Evolutionary conservation across 2,797 vertebrate species (phyloP), one percentile per base, ranked within the genome.

Genomic region (Knipowitschia caucasica): DNA sequence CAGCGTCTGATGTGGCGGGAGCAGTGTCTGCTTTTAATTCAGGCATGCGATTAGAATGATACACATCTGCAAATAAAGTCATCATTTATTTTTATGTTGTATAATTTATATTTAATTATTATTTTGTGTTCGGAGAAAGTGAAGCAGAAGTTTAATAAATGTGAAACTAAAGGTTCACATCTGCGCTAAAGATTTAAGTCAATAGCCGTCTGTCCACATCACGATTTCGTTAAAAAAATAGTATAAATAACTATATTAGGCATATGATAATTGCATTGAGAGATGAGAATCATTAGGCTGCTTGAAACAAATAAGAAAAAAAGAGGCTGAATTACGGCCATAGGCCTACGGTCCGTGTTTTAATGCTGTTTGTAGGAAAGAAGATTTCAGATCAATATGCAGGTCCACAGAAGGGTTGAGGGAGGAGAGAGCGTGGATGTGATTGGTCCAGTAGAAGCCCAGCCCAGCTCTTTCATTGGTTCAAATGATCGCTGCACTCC

Each of bases 401-500:
- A 77, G 64, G 53, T 73, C 21, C 47, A 73, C 70, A 78, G 38
- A 57, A 45, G 63, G 21, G 55, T 46, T 62, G 52, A 49, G 53
- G 64, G 62, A 42, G 56, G 34, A 73, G 67, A 64, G 46, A 58
- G 45, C 69, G 40, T 12, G 36, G 56, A 40, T 77, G 21, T 86
- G 81, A 90, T 90, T 90, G 85, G 86, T 75, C 63, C 14, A 53
- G 7, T 52, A 51, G 57, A 88, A 84, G 86, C 85, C 90, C 85
- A 83, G 61, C 90, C 91, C 89, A 71, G 73, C 20, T 23, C n/a
- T 36, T 49, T 86, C 58, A 91, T 91, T 92, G 90, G 91, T 64
- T 60, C 68, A 85, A 57, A 67, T 59, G 67, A 49, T 62, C 76
- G 66, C 70, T 79, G 59, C 82, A 83, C 80, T 87, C 77, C 62